These are phyloP conservation scores for Pimpla rufipes DNA, from an alignment of 2,888 invertebrate genomes.

Conservation along the genomic window DNA sequence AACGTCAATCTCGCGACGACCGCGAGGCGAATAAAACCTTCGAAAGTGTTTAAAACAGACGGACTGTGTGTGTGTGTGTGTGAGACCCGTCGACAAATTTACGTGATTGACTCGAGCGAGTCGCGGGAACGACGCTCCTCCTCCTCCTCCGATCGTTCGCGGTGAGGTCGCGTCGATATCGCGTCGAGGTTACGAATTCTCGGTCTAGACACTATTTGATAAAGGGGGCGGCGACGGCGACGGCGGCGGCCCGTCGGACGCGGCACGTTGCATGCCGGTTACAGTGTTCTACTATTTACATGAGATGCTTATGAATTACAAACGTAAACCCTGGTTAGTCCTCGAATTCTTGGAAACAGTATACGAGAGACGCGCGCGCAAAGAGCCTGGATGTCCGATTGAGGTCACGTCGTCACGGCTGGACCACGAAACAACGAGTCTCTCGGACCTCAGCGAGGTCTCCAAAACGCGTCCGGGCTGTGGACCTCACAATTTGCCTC, in stretches of 20 bases:
- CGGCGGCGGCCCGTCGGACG: slow-evolving; percentile 7
- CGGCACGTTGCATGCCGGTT: slow-evolving; percentile 37
- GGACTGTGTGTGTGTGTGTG: background rate
- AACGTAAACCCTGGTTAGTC: slow-evolving; percentile 85
- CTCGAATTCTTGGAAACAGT: slow-evolving; percentile 80
- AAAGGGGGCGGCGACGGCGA: too few species aligned
- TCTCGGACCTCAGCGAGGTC: slow-evolving; percentile 17
- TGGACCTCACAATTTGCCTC: too few species aligned
- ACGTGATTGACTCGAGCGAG: background rate
- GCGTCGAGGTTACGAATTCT: slow-evolving; percentile 10
- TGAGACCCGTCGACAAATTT: background rate
- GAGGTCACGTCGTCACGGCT: slow-evolving; percentile 2
- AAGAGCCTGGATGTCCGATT: slow-evolving; percentile 46
- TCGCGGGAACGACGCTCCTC: background rate
- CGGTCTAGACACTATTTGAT: slow-evolving; percentile 55
- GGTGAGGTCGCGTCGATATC: background rate
- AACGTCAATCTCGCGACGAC: background rate
- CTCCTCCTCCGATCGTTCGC: background rate
- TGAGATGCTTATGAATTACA: slow-evolving; percentile 69
- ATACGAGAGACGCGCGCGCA: slow-evolving; percentile 46
- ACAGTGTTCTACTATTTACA: slow-evolving; percentile 65
- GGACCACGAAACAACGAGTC: background rate
- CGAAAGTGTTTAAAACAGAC: background rate
- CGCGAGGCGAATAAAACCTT: slow-evolving; percentile 8
- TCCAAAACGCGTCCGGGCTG: background rate